These are phyloP conservation scores for Emmelina monodactyla DNA, from an alignment of 2,888 invertebrate species.

Conservation along the genomic window DNA sequence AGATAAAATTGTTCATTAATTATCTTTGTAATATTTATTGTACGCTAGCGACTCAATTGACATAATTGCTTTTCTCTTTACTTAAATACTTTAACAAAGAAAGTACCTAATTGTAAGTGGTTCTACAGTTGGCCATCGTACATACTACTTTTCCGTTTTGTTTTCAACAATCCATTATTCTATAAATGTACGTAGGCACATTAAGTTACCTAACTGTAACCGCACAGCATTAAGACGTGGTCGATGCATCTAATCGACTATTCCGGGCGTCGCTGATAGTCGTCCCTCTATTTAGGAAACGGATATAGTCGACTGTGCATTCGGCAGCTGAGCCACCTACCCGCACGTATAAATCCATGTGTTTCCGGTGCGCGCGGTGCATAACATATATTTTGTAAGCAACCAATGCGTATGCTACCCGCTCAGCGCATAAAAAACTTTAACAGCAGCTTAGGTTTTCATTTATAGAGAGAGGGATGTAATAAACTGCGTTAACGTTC, in stretches of 20 bases:
- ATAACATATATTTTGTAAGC: slow-evolving; percentile 60
- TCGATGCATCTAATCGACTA: slow-evolving; percentile 53
- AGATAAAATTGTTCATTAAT: no score
- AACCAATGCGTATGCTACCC: slow-evolving; percentile 41
- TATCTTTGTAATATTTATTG: no score
- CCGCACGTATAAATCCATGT: slow-evolving; percentile 47
- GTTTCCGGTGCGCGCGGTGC: slow-evolving; percentile 57
- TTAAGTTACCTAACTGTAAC: no score
- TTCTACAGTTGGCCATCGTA: no score
- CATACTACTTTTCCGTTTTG: no score
- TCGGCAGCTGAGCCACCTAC: slow-evolving; percentile 58
- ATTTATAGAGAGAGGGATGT: slow-evolving; percentile 29
- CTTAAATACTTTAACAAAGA: no score
- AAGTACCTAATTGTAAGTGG: no score
- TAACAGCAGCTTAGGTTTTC: slow-evolving; percentile 48
- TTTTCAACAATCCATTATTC: no score
- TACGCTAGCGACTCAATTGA: no score
- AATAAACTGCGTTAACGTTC: slow-evolving; percentile 16
- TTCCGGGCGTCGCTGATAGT: slow-evolving; percentile 59
- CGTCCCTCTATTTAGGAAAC: slow-evolving; percentile 66
- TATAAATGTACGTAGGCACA: no score
- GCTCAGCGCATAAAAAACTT: slow-evolving; percentile 43
- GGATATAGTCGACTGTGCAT: slow-evolving; percentile 63
- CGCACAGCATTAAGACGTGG: no score
- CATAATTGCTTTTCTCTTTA: no score